Evolutionary conservation across 2,113 vertebrate species (phyloP), one percentile per base, ranked within the genome.

Genomic region (Siniperca chuatsi): DNA sequence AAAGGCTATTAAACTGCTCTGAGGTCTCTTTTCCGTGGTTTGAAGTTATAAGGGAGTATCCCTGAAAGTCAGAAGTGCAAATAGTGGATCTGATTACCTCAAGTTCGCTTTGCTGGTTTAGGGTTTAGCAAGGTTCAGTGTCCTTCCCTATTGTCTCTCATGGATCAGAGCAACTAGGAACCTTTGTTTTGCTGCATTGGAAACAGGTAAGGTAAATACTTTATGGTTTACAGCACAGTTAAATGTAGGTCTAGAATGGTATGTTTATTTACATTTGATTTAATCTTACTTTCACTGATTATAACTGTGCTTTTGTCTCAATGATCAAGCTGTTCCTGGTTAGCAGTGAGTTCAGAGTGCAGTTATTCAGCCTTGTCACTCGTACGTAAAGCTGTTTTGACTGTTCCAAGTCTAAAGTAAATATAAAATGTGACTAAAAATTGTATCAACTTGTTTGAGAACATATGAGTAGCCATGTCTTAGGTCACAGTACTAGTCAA

Each of bases 11-110:
- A 78, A 81, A 64, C 52, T 48, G 69, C 50, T 84, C 77, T 52
- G 55, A 64, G 35, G 55, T 67, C 55, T 83, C 42, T 76, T 89
- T 90, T 67, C 88, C 83, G 68, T 81, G 64, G 61, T 65, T 54
- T 5, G 52, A 48, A 62, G 61, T 55, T 83, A 42, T 74, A 12
- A 58, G 15, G 46, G 54, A 33, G 2, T 15, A 58, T 79, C 42
- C 67, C 50, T 81, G 20, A 83, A 75, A 78, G 46, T 67, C 42
- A 57, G n/a, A 37, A 68, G 68, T 67, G 71, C 52, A 69, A 55
- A 62, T 10, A 60, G 62, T 67, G 37, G 37, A 46, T 73, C 23
- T 18, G 58, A 40, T 79, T 75, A n/a, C 42, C 8, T 79, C 3
- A 29, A 48, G 73, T 52, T 48, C 29, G 25, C 68, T 83, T 75